These are phyloP conservation scores for Heliocidaris erythrogramma DNA, from an alignment of 35 echinoderm and acorn worm genomes.

Conservation along the genomic window DNA sequence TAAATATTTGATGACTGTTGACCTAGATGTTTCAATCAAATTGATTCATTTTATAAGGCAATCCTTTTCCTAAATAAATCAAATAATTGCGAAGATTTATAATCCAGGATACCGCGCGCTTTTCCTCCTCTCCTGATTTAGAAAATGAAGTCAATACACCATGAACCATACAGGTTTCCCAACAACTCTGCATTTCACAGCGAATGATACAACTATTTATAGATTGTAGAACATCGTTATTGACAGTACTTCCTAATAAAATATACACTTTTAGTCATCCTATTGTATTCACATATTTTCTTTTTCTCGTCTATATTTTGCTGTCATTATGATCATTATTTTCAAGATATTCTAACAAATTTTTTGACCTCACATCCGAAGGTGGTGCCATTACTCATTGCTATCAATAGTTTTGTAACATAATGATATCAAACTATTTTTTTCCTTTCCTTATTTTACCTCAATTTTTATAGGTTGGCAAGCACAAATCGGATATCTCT, in stretches of 20 bases:
- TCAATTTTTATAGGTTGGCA: constrained; percentile 37
- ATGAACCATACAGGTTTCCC: background rate
- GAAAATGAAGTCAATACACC: background rate
- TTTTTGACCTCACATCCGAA: too few species aligned
- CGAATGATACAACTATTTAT: background rate
- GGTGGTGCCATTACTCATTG: too few species aligned
- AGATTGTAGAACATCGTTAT: background rate
- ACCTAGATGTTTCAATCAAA: constrained; percentile 17
- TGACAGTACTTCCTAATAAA: background rate
- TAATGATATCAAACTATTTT: background rate
- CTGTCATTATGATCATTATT: too few species aligned
- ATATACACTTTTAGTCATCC: background rate
- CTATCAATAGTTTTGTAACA: too few species aligned
- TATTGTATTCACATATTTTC: too few species aligned
- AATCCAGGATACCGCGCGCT: background rate
- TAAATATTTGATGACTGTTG: constrained; percentile 18
- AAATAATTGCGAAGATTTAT: background rate
- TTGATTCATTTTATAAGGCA: background rate
- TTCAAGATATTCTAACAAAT: too few species aligned
- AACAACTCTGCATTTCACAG: background rate
- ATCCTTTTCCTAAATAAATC: background rate
- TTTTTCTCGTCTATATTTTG: too few species aligned
- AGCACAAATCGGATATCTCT: constrained; percentile 29
- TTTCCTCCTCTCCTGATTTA: background rate
- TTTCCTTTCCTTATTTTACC: background rate